phyloP scores from a whole-genome alignment of 1,140 invertebrate genomes.

The Ceratina japonica region DNA sequence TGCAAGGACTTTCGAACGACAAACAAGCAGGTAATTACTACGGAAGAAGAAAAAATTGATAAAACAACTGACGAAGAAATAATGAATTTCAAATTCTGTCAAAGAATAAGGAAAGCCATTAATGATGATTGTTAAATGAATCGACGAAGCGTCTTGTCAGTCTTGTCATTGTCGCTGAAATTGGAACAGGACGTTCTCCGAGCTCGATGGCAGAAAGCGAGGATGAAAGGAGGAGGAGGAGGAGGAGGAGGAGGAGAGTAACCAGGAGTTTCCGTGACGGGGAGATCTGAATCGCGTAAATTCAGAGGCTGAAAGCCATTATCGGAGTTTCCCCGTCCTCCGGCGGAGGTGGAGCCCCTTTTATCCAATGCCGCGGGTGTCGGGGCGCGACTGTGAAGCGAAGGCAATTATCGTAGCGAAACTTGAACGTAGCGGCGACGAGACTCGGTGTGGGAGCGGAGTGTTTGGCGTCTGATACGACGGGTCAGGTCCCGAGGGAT shows the following conservation, averaged over 20 bases:
- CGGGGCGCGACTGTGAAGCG: constrained; percentile 72
- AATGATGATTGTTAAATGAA: not conserved
- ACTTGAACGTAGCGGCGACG: constrained; percentile 70
- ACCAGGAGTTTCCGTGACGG: constrained; percentile 46
- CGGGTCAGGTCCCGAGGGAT: constrained; percentile 74
- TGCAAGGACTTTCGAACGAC: not conserved
- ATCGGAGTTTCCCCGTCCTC: constrained; percentile 46
- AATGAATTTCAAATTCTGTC: not conserved
- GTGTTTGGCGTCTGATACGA: constrained; percentile 75
- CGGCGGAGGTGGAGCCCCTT: constrained; percentile 31
- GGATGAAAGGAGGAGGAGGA: not conserved
- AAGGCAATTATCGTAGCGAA: constrained; percentile 78
- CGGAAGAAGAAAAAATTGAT: too few relatives aligned
- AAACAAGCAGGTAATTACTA: not conserved
- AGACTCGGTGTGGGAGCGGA: constrained; percentile 60
- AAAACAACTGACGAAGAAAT: too few relatives aligned
- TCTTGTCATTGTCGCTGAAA: not conserved
- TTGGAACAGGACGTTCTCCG: constrained; percentile 12
- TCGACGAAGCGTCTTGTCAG: not conserved
- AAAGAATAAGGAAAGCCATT: too few relatives aligned
- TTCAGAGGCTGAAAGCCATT: constrained; percentile 57
- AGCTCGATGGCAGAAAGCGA: not conserved
- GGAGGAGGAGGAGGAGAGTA: constrained; percentile 29
- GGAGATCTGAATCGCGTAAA: constrained; percentile 56
- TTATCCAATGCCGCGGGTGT: constrained; percentile 59